Evolutionary conservation across 2,113 vertebrate species (phyloP).

Genomic region (Pardalotus punctatus): DNA sequence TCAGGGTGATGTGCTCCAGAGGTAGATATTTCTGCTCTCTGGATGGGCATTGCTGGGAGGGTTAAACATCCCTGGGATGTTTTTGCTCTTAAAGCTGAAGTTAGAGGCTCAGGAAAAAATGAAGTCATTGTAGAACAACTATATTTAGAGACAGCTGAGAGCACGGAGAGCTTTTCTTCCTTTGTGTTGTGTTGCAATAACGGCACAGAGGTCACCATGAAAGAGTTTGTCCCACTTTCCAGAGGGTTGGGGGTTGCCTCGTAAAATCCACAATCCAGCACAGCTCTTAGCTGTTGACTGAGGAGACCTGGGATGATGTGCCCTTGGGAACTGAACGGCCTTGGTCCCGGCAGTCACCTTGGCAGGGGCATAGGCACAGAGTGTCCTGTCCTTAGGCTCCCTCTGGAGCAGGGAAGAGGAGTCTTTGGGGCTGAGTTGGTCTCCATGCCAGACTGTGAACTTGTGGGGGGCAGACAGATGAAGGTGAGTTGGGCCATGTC

Average conservation of each 20-base stretch:
- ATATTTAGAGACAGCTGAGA: slow-evolving; percentile 8
- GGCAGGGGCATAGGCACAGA: background rate
- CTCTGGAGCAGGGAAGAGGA: background rate
- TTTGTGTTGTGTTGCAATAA: background rate
- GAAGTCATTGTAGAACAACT: background rate
- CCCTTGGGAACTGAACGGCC: background rate
- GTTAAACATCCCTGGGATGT: background rate
- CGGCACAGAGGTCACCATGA: background rate
- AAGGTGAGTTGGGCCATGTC: background rate
- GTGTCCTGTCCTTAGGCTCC: background rate
- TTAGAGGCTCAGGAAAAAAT: slow-evolving; percentile 4
- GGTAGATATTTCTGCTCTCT: background rate
- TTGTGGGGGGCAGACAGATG: background rate
- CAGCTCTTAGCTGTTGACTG: background rate
- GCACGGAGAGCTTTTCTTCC: background rate
- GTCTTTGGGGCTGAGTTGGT: background rate
- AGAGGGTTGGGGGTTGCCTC: background rate
- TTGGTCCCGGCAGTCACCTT: background rate
- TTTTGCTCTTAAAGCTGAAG: slow-evolving; percentile 17
- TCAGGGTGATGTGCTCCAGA: background rate
- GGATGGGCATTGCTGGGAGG: background rate
- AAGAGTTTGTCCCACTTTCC: background rate
- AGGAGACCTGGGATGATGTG: background rate
- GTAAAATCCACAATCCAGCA: background rate
- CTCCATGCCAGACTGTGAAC: background rate